These are phyloP conservation scores for Villa cingulata DNA, from an alignment of 2,888 invertebrate species.

Conservation along the genomic window DNA sequence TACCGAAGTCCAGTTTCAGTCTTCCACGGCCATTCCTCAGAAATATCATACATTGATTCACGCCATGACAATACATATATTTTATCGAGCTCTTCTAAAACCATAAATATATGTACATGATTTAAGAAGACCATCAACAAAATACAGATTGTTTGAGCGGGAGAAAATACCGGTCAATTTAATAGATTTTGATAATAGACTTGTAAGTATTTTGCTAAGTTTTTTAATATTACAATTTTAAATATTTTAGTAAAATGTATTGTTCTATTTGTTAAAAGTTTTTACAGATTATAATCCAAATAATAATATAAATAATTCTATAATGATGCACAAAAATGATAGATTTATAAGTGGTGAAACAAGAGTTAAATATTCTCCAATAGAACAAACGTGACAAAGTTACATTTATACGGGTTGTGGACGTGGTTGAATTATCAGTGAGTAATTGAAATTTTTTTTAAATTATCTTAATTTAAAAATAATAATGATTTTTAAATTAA, in stretches of 20 bases:
- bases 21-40: slow-evolving; percentile 68
- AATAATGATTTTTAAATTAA: neutral
- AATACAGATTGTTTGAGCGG: slow-evolving; percentile 38
- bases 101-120: slow-evolving; percentile 87
- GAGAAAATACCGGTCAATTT: slow-evolving; percentile 74
- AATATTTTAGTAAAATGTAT: neutral
- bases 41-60: slow-evolving; percentile 68
- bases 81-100: slow-evolving; percentile 73
- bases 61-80: slow-evolving; percentile 65
- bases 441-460: no score
- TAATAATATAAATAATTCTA: slow-evolving; percentile 53
- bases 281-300: slow-evolving; percentile 42
- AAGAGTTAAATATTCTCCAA: slow-evolving; percentile 68
- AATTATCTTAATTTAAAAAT: neutral
- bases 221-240: no score
- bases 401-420: slow-evolving; percentile 75
- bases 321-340: slow-evolving; percentile 77
- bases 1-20: slow-evolving; percentile 52
- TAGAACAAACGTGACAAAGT: slow-evolving; percentile 62
- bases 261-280: no score
- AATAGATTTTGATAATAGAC: slow-evolving; percentile 59
- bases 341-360: slow-evolving; percentile 68
- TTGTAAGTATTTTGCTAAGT: slow-evolving; percentile 38
- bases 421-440: slow-evolving; percentile 60
- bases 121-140: slow-evolving; percentile 39